Percentiles rank a stretch among this genome's conserved stretches.
These are phyloP conservation scores for Rhizoglyphus robini DNA, from an alignment of 1,140 invertebrate genomes.

Conservation along the genomic window DNA sequence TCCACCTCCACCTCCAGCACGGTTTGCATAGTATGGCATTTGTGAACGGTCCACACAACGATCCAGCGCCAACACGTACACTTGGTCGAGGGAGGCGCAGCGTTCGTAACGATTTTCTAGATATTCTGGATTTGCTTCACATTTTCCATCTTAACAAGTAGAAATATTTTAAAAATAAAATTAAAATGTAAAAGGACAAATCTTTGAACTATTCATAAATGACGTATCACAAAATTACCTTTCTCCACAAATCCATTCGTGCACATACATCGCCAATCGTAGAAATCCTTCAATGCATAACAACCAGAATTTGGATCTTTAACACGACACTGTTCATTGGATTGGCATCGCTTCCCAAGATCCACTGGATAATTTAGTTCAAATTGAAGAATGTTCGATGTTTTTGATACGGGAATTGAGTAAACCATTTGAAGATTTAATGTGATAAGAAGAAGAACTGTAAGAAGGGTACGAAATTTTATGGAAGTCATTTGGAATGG, in stretches of 20 bases:
- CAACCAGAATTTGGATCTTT: background rate
- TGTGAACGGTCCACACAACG: background rate
- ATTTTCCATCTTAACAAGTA: background rate
- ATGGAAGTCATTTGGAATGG: too few species aligned
- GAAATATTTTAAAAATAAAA: too few species aligned
- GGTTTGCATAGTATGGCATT: background rate
- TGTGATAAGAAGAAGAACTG: too few species aligned
- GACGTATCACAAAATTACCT: background rate
- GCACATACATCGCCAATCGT: background rate
- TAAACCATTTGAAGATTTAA: too few species aligned
- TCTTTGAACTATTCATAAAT: background rate
- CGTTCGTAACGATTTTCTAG: background rate
- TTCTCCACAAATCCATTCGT: background rate
- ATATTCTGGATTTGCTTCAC: background rate
- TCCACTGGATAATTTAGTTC: background rate
- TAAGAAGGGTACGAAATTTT: too few species aligned
- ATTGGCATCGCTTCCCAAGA: background rate
- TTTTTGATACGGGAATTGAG: too few species aligned
- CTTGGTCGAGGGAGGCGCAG: background rate
- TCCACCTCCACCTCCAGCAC: background rate
- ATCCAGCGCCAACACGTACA: background rate
- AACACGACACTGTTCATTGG: background rate
- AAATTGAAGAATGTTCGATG: too few species aligned
- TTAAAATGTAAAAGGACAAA: too few species aligned
- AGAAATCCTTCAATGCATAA: background rate